These are phyloP conservation scores for Tetrapedia diversipes DNA, from an alignment of 2,888 invertebrate species.

Conservation along the genomic window DNA sequence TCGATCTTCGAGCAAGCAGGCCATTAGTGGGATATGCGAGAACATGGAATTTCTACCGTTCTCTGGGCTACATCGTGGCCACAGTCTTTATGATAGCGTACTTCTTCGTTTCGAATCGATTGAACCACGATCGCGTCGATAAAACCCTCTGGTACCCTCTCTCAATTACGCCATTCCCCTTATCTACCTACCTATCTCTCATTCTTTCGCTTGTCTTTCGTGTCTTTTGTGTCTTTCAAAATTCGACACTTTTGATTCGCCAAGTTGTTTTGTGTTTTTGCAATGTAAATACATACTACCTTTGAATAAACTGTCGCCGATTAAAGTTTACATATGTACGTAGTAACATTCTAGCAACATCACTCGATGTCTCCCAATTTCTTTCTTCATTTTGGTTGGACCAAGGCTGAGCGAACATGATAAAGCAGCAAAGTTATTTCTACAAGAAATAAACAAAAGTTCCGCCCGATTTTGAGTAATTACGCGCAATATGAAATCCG, in stretches of 20 bases:
- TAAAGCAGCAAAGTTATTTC: no score
- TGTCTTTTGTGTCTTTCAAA: not conserved
- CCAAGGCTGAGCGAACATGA: no score
- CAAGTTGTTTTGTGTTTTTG: not conserved
- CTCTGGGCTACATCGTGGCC: constrained; percentile 19
- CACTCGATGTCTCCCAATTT: not conserved
- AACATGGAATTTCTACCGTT: constrained; percentile 56
- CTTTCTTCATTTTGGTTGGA: not conserved
- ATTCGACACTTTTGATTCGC: not conserved
- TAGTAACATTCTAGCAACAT: not conserved
- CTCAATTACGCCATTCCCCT: constrained; percentile 13
- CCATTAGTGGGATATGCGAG: constrained; percentile 62
- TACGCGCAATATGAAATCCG: constrained; percentile 17
- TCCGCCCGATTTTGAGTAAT: constrained; percentile 8
- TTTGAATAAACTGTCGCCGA: no score
- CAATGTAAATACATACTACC: no score
- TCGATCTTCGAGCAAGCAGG: constrained; percentile 49
- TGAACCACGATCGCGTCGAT: not conserved
- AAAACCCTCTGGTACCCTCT: constrained; percentile 3
- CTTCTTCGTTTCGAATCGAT: constrained; percentile 30
- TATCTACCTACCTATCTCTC: not conserved
- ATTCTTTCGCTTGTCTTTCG: not conserved
- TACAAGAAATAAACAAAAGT: not conserved
- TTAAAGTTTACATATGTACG: no score
- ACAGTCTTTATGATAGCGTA: constrained; percentile 31